These are phyloP conservation scores for Trachelus tabidus DNA, from an alignment of 2,888 invertebrate species.

Conservation along the genomic window DNA sequence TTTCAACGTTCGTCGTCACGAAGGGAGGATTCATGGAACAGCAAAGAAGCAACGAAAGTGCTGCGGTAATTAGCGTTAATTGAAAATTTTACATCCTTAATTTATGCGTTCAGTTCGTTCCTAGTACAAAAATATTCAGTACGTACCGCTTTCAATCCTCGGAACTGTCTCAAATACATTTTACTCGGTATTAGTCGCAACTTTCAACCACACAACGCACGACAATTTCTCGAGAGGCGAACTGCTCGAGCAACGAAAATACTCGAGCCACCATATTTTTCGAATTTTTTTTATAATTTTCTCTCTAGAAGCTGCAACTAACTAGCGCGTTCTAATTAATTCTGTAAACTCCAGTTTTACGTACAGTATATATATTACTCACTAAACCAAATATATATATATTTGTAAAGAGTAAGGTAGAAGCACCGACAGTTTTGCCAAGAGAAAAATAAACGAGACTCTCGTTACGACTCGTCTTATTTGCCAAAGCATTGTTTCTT, in stretches of 20 bases:
- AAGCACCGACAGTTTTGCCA: neutral
- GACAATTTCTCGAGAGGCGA: neutral
- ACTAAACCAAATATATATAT: neutral
- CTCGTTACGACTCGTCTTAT: neutral
- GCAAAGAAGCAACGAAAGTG: slow-evolving; percentile 20
- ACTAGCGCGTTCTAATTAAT: neutral
- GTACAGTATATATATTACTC: neutral
- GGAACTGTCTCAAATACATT: neutral
- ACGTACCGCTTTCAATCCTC: neutral
- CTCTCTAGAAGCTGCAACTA: neutral
- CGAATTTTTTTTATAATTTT: neutral
- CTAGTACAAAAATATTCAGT: neutral
- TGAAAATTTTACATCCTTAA: neutral
- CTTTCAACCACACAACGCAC: neutral
- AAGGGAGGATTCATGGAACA: slow-evolving; percentile 40
- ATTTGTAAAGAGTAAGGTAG: neutral
- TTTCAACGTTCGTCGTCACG: slow-evolving; percentile 45
- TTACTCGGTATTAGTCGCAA: neutral
- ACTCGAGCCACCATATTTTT: neutral
- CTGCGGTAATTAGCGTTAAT: slow-evolving; percentile 37
- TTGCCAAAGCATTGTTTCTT: neutral
- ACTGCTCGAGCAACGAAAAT: neutral
- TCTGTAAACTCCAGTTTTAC: neutral
- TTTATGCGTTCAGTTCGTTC: neutral
- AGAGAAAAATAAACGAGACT: neutral